These are phyloP conservation scores for Sceliomorpha sp. DNA, from an alignment of 2,888 invertebrate species.

Conservation along the genomic window DNA sequence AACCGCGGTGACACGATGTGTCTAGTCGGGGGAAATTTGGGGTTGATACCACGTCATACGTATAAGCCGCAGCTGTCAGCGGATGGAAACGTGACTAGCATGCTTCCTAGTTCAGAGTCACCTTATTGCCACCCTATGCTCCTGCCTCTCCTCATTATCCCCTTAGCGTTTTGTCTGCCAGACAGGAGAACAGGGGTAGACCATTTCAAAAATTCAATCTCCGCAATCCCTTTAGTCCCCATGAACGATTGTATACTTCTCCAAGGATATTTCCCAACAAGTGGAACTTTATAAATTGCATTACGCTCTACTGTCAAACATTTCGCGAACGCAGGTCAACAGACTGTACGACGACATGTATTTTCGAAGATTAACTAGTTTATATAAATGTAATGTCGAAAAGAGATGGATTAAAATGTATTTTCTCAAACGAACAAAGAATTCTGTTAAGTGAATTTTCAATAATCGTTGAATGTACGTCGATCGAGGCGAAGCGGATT, in stretches of 20 bases:
- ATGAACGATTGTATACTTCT: conserved; percentile 51
- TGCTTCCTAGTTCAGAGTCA: conserved; percentile 70
- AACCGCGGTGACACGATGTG: conserved; percentile 73
- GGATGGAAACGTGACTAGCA: conserved; percentile 79
- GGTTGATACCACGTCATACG: conserved; percentile 80
- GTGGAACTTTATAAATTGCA: conserved; percentile 11
- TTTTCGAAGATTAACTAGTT: no score
- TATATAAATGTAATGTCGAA: no score
- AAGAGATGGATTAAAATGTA: no score
- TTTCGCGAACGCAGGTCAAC: background rate
- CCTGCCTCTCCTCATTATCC: conserved; percentile 74
- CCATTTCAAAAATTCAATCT: conserved; percentile 74
- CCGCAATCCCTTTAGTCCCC: conserved; percentile 56
- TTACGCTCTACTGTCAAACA: conserved; percentile 7
- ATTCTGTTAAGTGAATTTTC: no score
- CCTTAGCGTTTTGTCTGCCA: conserved; percentile 74
- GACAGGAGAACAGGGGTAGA: conserved; percentile 58
- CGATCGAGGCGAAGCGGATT: conserved; percentile 10
- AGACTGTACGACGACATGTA: no score
- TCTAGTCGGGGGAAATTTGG: conserved; percentile 75
- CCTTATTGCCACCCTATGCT: conserved; percentile 77
- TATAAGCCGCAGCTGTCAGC: conserved; percentile 80
- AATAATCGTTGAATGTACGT: no score
- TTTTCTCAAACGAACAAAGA: no score
- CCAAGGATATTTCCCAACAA: conserved; percentile 20